A percentile compares a stretch with the other conserved stretches of the same genome.
Conservation (phyloP, 2,797 vertebrate genomes). For the Centropyge bicolor region DNA sequence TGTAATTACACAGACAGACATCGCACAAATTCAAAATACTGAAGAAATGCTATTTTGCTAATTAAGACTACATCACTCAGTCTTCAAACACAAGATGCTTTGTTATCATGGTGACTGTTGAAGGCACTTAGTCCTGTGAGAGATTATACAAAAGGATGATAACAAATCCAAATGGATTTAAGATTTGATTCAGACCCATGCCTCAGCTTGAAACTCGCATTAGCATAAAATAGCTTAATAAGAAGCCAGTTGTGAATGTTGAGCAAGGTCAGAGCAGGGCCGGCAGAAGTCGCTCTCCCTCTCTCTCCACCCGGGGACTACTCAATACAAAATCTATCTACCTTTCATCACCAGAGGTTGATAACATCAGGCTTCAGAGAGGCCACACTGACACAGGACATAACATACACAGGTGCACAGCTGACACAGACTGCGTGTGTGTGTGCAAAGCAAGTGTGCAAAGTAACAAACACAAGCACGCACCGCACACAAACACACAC, state of each 20-base stretch:
- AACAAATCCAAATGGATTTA: conserved; percentile 48
- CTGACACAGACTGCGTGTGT: conserved; percentile 40
- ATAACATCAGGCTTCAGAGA: conserved; percentile 68
- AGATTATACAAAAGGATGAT: conserved; percentile 48
- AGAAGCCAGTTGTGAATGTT: conserved; percentile 34
- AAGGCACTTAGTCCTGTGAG: conserved; percentile 30
- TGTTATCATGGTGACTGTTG: conserved; percentile 41
- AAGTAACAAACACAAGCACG: conserved; percentile 34
- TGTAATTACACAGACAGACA: not conserved
- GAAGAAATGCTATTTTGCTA: conserved; percentile 22
- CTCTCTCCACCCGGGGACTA: conserved; percentile 48
- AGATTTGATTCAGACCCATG: conserved; percentile 42
- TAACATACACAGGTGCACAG: conserved; percentile 71
- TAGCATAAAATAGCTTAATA: conserved; percentile 48
- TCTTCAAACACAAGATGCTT: conserved; percentile 45
- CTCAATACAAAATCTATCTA: conserved; percentile 69
- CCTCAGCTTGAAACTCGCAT: conserved; percentile 33
- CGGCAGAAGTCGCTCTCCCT: not conserved
- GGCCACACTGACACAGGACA: conserved; percentile 66
- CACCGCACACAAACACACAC: not conserved
- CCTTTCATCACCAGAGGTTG: conserved; percentile 78
- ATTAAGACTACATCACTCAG: conserved; percentile 35
- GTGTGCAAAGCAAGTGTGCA: conserved; percentile 9
- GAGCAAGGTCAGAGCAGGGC: conserved; percentile 8
- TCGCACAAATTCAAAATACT: conserved; percentile 15